Base-by-base conservation (phyloP, 2,113 vertebrate species). In the Hemiprocne comata region DNA sequence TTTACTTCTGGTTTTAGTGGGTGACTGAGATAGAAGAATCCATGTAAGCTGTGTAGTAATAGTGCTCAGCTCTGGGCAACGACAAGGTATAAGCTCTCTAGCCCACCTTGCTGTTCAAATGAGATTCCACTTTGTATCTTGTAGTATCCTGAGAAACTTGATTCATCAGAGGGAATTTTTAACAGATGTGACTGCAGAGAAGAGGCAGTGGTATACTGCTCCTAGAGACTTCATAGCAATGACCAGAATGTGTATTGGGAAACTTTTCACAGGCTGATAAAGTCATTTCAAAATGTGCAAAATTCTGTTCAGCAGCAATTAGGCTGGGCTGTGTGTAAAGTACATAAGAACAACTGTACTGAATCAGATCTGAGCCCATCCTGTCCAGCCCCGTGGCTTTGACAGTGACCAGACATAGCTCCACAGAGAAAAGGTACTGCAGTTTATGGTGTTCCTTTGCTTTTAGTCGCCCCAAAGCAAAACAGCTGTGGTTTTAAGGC, bases 1-100 rank as follows among this genome's bases (percentile, higher is more conserved):
- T 64, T 29, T 50, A 20, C 46, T 48, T 66, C 36, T 72, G 10
- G 25, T 58, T 78, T 71, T 42, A 55, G 58, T 33, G 31, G 61
- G 72, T 25, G 28, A 15, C 55, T 51, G 51, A 53, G 69, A 20
- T 72, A n/a, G 24, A 54, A 8, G 13, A 42, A 33, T 53, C 73
- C 1, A 0, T 6, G 6, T 46, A 25, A 67, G 26, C 51, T 64
- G 2, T 0, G 1, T 15, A 83, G 4, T 5, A 38, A 6, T 15
- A 54, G 13, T 6, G 8, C 21, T 53, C 31, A 18, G 44, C 70
- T 85, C 18, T 18, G 69, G 54, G 61, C 62, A 6, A 0, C 29
- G 33, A 21, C 19, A 54, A n/a, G 38, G 62, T 6, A 15, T 62
- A 17, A 75, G 64, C 21, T 48, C 8, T 76, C 8, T 33, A 74